phyloP scores from a whole-genome alignment of 2,113 vertebrate genomes.

The Pitta sordida region DNA sequence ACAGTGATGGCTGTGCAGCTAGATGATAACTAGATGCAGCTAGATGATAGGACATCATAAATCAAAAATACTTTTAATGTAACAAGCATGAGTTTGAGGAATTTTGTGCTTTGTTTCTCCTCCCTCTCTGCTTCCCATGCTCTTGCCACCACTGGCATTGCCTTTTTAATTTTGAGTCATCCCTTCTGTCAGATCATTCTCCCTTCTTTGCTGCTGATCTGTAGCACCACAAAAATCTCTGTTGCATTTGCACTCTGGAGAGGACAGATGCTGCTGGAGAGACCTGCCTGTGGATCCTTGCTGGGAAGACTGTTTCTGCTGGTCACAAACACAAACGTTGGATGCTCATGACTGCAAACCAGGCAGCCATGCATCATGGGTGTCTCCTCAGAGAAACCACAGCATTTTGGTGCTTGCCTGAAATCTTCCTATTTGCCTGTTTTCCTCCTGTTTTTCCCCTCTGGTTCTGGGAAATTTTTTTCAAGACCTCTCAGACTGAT shows the following conservation, averaged over 20 bases:
- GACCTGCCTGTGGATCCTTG: accelerated
- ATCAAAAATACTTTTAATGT: slow-evolving; percentile 79
- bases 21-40: slow-evolving; percentile 74
- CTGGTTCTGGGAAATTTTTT: not conserved
- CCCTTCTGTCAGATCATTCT: slow-evolving; percentile 26
- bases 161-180: slow-evolving; percentile 14
- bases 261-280: not conserved
- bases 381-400: accelerated
- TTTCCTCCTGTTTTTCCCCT: not conserved
- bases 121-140: not conserved
- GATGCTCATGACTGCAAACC: not conserved
- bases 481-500: not conserved
- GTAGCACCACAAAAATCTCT: not conserved
- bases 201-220: not conserved
- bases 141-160: slow-evolving; percentile 5
- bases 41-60: slow-evolving; percentile 75
- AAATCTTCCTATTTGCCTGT: not conserved
- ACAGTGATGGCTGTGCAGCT: slow-evolving; percentile 62
- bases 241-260: accelerated
- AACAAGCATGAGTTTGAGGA: slow-evolving; percentile 71
- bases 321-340: accelerated
- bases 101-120: slow-evolving; percentile 55
- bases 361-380: not conserved
- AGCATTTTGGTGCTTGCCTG: not conserved
- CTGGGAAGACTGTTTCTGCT: not conserved